Conservation (phyloP, 2,113 vertebrate species). For the Beaufortia kweichowensis region DNA sequence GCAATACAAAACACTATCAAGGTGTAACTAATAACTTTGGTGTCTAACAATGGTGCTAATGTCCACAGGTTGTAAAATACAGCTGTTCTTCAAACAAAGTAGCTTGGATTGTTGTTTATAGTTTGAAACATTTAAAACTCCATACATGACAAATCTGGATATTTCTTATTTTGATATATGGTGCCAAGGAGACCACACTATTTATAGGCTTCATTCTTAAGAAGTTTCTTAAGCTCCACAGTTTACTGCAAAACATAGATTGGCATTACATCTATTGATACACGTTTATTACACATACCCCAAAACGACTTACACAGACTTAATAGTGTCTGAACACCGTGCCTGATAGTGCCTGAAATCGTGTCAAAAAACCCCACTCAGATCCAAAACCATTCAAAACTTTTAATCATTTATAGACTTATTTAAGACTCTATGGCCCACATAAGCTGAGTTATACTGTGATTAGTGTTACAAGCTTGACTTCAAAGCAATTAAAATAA, state of each 20-base stretch:
- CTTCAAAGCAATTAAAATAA: background rate
- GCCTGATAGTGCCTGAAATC: too few relatives aligned
- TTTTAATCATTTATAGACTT: background rate
- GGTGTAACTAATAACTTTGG: too few relatives aligned
- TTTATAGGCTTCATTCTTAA: conserved; percentile 53
- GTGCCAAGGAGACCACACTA: conserved; percentile 33
- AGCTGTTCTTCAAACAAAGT: too few relatives aligned
- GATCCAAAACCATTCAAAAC: too few relatives aligned
- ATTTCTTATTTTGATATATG: too few relatives aligned
- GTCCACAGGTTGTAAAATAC: too few relatives aligned
- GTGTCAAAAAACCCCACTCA: too few relatives aligned
- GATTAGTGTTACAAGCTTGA: background rate
- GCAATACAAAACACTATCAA: too few relatives aligned
- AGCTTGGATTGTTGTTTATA: too few relatives aligned
- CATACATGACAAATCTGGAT: too few relatives aligned
- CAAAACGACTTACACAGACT: conserved; percentile 9
- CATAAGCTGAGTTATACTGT: background rate
- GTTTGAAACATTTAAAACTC: too few relatives aligned
- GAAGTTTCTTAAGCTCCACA: conserved; percentile 25
- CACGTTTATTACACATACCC: conserved; percentile 20
- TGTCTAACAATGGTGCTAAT: too few relatives aligned
- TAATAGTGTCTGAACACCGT: background rate
- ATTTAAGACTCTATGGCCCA: background rate
- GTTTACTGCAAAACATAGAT: background rate
- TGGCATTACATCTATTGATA: conserved; percentile 29